A percentile compares a stretch with the other conserved stretches of the same genome.
These are phyloP conservation scores for Pissodes strobi DNA, from an alignment of 1,140 invertebrate genomes.

Conservation along the genomic window DNA sequence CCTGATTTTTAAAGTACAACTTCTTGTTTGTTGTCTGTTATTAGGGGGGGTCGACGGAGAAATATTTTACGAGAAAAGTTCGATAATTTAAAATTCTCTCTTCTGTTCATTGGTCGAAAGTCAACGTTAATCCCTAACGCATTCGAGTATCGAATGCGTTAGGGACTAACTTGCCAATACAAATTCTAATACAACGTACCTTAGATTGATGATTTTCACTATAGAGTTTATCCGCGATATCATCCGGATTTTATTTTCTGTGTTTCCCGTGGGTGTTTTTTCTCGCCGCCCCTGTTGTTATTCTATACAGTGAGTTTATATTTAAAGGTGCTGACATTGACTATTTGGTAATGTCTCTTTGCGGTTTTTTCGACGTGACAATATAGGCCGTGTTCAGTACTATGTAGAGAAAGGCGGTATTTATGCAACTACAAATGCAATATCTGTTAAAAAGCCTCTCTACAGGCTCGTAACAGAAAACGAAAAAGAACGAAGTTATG, in stretches of 20 bases:
- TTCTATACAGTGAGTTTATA: conserved; percentile 39
- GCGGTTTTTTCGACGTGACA: conserved; percentile 50
- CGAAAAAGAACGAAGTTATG: too few relatives aligned
- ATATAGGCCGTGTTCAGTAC: not conserved
- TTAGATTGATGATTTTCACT: too few relatives aligned
- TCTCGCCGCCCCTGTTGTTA: conserved; percentile 6
- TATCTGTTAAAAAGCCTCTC: too few relatives aligned
- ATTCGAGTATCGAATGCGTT: not conserved
- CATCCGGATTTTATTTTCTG: not conserved
- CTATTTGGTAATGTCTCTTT: conserved; percentile 41
- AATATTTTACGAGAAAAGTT: conserved; percentile 5
- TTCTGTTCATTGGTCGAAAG: not conserved
- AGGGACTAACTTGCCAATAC: not conserved
- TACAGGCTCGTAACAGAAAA: too few relatives aligned
- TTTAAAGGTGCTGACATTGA: conserved; percentile 50
- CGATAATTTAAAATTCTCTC: not conserved
- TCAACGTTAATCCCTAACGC: too few relatives aligned
- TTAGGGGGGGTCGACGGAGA: conserved; percentile 15
- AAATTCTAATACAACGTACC: too few relatives aligned
- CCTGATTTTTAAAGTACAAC: conserved; percentile 57
- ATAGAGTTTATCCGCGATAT: too few relatives aligned
- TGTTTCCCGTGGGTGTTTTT: not conserved
- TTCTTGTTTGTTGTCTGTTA: conserved; percentile 54
- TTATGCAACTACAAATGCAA: conserved; percentile 10
- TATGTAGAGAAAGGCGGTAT: too few relatives aligned